A percentile compares a stretch with the other conserved stretches of the same genome.
phyloP scores from a whole-genome alignment of 1,140 invertebrate species.

The Heliothis virescens region DNA sequence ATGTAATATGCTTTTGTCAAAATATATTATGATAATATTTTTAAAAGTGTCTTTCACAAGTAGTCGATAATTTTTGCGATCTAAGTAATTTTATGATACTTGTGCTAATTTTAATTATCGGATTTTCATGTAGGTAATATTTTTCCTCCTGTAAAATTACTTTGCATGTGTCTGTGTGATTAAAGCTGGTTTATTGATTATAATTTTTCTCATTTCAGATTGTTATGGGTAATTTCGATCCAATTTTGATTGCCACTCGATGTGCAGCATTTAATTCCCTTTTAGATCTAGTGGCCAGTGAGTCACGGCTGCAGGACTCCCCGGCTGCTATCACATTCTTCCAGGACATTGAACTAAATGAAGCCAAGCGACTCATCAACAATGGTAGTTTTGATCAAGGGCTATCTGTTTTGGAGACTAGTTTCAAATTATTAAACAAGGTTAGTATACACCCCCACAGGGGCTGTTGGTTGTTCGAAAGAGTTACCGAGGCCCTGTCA shows the following conservation, averaged over 20 bases:
- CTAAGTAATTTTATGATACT: not conserved
- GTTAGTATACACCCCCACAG: constrained; percentile 69
- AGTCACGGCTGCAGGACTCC: constrained; percentile 88
- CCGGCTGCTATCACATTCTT: constrained; percentile 89
- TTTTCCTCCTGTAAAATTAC: too few relatives aligned
- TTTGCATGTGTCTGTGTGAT: not conserved
- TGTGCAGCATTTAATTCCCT: constrained; percentile 91
- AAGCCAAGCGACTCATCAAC: constrained; percentile 88
- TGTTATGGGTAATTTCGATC: constrained; percentile 91
- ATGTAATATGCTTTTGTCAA: too few relatives aligned
- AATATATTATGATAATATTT: too few relatives aligned
- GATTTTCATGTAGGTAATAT: too few relatives aligned
- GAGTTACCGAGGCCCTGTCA: too few relatives aligned
- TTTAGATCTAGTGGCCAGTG: constrained; percentile 87
- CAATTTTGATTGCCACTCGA: constrained; percentile 89
- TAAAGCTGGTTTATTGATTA: not conserved
- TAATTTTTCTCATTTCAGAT: constrained; percentile 75
- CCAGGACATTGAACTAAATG: constrained; percentile 88
- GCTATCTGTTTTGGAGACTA: constrained; percentile 89
- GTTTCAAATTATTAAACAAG: constrained; percentile 91
- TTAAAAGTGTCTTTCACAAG: not conserved
- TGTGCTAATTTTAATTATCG: not conserved
- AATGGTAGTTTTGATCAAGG: constrained; percentile 89
- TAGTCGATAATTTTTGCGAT: constrained; percentile 9
- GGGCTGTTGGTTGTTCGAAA: too few relatives aligned